Evolutionary conservation across 1,140 invertebrate genomes (phyloP), one percentile per base, ranked within the genome.

Genomic region (Aphaenogaster ashmeadi): DNA sequence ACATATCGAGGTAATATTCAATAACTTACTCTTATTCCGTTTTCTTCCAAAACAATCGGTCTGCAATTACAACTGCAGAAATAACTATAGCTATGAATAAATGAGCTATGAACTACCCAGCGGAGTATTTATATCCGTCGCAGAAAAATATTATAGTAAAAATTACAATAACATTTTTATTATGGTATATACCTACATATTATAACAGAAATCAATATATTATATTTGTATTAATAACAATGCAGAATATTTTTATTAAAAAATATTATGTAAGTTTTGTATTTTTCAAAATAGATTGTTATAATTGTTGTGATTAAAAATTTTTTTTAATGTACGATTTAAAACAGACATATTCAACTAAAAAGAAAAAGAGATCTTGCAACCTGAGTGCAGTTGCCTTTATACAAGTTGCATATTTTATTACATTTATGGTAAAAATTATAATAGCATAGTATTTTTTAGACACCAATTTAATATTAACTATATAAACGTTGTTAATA

Each of bases 1-100:
- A 27, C 27, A 27, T 27, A 27, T 6, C 27, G 41, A 44, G 2
- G 8, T 44, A 44, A 44, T 7, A 44, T 44, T 44, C 41, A 44
- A 44, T 44, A 44, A 44, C 8, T 44, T 8, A 44, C 5, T 27
- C 27, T 69, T 47, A 27, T 47, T 6, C 21, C 2, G 2, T 33
- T 69, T 69, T 50, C 21, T 50, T 69, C 66, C 21, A 33, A 69
- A 69, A 69, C 6, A 27, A 50, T 69, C 41, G 41, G 44, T 67
- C 5, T 69, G 6, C 41, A 69, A 27, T 50, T 69, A 50, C 3
- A 69, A 27, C 64, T 21, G 66, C 21, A 69, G 66, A 69, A 67
- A 67, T 67, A 67, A 44, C 64, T 44, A 4, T 2, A 69, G 13
- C 13, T 50, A 27, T 47, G 13, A 69, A 69, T 69, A 69, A 69